phyloP scores from a whole-genome alignment of 30 jellyfish, hydroid and myxozoan species.

The Pseudorhiza aurosa region DNA sequence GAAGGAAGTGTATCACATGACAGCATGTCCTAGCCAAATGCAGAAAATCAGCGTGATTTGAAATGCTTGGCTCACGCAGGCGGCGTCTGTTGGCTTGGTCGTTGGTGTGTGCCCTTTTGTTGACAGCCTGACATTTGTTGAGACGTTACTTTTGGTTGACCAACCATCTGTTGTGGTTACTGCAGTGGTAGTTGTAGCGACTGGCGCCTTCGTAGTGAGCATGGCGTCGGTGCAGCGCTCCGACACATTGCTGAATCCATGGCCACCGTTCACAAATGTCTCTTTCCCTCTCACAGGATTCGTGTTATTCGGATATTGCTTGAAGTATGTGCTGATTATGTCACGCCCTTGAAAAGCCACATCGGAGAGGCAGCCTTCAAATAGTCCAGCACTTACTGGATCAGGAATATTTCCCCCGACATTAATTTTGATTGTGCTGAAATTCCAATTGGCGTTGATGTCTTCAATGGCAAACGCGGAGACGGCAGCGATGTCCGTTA shows the following conservation, averaged over 20 bases:
- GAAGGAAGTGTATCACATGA: neutral
- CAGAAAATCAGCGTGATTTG: neutral
- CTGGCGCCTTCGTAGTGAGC: neutral
- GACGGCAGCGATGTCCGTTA: neutral
- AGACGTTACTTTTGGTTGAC: too few species aligned
- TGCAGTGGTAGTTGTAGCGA: slow-evolving; percentile 3
- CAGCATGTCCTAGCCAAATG: neutral
- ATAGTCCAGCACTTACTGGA: neutral
- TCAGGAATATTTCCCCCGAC: slow-evolving; percentile 30
- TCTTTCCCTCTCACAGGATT: slow-evolving; percentile 21
- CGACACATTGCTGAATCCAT: slow-evolving; percentile 11
- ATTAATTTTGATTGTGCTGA: neutral
- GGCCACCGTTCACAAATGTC: neutral
- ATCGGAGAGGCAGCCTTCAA: slow-evolving; percentile 29
- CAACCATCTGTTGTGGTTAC: too few species aligned
- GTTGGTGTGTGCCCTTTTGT: too few species aligned
- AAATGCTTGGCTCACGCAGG: neutral
- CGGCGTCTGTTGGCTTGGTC: neutral
- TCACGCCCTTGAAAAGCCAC: slow-evolving; percentile 4
- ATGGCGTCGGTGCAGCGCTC: slow-evolving; percentile 6
- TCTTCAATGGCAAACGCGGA: neutral
- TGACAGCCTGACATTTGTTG: too few species aligned
- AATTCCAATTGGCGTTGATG: neutral
- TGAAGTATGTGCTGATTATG: slow-evolving; percentile 8
- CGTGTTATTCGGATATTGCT: slow-evolving; percentile 25